Evolutionary conservation across 37 sponge, comb jelly and placozoan genomes (phyloP), one percentile per base, ranked within the genome.

Genomic region (Aplysina aerophoba): DNA sequence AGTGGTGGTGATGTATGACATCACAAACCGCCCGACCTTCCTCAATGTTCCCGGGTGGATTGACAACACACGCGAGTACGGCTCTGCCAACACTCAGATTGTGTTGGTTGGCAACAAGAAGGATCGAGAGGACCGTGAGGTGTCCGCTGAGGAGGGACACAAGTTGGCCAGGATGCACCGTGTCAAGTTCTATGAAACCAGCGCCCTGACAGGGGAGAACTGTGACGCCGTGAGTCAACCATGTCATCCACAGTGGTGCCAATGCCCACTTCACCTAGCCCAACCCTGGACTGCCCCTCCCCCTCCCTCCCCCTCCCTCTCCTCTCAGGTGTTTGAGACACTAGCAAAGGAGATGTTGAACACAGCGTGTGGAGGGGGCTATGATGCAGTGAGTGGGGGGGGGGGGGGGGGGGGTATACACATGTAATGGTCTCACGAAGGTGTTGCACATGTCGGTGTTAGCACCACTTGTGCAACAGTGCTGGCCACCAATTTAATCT

Each of bases 51-150:
- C 82, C 4, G 67, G 27, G 73, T 87, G 88, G 82, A 63, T 87
- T 11, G 81, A 86, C 24, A 88, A 78, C 55, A 64, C 80, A 11
- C 57, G 66, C 64, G 68, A 94, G 56, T 88, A 94, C 54, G 86
- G 84, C 34, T 85, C 90, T 22, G 64, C 67, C 20, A 57, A 83
- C 39, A 86, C 92, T 19, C 28, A 59, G 31, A 82, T 87, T 38
- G 81, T 64, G 3, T 1, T 95, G 14, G 93, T 95, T 24, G 95
- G 93, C 2, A 94, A 95, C 84, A 95, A 95, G 80, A 28, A 28
- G 67, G 95, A 95, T 79, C 65, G 87, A 16, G 73, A 83, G 21
- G 88, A 89, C 19, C 67, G 92, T 67, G 59, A 53, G 4, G 95
- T 94, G 39, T 39, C 85, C 12, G n/a, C 60, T 28, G 74, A 85